phyloP scores from a whole-genome alignment of 2,797 vertebrate genomes.

The Gila robusta region DNA sequence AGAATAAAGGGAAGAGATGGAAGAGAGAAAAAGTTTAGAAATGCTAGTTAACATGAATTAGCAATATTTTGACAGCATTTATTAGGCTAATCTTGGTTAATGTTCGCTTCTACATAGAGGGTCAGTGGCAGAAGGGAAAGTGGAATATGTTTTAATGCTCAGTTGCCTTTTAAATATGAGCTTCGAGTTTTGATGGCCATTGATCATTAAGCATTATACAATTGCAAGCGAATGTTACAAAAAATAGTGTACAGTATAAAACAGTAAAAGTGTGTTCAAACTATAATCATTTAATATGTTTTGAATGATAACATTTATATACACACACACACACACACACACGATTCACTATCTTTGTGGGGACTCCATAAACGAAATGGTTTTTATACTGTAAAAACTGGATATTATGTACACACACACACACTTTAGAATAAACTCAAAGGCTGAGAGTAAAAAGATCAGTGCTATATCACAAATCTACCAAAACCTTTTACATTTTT shows the following conservation, averaged over 20 bases:
- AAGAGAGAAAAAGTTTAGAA: constrained; percentile 63
- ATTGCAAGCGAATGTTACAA: not conserved
- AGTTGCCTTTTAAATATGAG: not conserved
- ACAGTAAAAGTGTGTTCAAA: not conserved
- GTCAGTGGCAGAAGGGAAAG: not conserved
- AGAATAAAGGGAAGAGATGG: not conserved
- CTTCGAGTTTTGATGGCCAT: not conserved
- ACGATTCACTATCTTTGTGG: no score
- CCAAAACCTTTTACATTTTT: not conserved
- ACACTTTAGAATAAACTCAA: not conserved
- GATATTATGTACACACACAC: no score
- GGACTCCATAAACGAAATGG: no score
- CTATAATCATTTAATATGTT: not conserved
- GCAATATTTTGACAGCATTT: not conserved
- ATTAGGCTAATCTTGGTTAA: not conserved
- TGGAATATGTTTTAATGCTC: not conserved
- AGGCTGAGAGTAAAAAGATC: not conserved
- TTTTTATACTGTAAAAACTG: no score
- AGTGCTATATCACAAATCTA: not conserved
- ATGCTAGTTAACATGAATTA: constrained; percentile 1
- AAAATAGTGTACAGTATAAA: not conserved
- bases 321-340: no score
- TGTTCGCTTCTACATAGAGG: not conserved
- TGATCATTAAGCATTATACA: not conserved
- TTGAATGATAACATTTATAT: no score